Evolutionary conservation across 1,140 invertebrate genomes (phyloP).

Genomic region (Anastrepha obliqua): DNA sequence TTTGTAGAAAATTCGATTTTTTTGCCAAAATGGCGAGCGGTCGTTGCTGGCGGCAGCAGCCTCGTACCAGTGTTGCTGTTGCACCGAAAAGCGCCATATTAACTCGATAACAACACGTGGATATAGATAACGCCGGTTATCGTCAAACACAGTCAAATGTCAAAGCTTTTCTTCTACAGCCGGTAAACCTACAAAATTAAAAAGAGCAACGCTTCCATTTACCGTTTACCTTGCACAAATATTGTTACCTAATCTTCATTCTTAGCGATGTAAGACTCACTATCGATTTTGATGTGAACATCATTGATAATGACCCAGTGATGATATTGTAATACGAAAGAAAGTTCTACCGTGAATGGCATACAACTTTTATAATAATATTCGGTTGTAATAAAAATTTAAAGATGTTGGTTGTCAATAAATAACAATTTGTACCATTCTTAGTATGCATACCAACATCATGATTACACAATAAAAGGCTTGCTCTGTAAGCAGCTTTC

Average conservation of each 20-base stretch:
- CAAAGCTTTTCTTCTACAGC: not conserved
- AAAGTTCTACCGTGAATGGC: too few species aligned
- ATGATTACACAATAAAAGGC: too few species aligned
- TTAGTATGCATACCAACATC: too few species aligned
- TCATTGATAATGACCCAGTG: not conserved
- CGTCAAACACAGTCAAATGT: not conserved
- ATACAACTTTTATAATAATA: too few species aligned
- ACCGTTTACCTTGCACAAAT: not conserved
- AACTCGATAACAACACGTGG: conserved; percentile 48
- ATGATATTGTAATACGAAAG: not conserved
- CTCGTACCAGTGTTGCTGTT: conserved; percentile 69
- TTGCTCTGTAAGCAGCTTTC: too few species aligned
- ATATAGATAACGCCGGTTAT: conserved; percentile 2
- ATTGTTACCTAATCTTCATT: conserved; percentile 29
- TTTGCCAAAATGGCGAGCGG: conserved; percentile 70
- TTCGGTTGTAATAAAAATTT: too few species aligned
- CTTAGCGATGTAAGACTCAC: not conserved
- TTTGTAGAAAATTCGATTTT: conserved; percentile 69
- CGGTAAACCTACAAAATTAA: not conserved
- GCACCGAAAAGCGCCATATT: conserved; percentile 55
- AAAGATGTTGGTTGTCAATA: too few species aligned
- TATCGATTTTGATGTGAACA: not conserved
- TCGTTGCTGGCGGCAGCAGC: conserved; percentile 65
- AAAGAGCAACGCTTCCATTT: not conserved
- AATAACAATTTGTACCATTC: too few species aligned